Conservation (phyloP, 2,113 vertebrate species). For the Laticauda colubrina region DNA sequence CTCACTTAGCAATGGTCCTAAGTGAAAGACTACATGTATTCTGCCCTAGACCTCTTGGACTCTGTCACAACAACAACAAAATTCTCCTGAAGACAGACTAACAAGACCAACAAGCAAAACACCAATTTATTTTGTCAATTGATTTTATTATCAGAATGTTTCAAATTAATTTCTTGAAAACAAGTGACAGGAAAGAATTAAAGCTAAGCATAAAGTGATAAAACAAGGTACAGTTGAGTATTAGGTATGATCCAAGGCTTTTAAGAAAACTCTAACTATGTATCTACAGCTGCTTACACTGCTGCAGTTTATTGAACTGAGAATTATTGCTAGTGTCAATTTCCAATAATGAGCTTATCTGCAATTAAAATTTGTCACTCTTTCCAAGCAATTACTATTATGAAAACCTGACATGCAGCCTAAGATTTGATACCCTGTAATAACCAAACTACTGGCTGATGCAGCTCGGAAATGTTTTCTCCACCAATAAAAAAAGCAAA, state of each 20-base stretch:
- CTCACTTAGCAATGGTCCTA: neutral
- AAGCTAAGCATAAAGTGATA: neutral
- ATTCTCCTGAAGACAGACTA: neutral
- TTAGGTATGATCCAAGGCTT: neutral
- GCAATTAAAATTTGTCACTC: neutral
- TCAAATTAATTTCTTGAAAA: neutral
- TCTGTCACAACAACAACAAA: neutral
- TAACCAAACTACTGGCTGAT: constrained; percentile 5
- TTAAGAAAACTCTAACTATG: neutral
- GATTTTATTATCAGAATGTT: neutral
- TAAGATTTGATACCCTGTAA: constrained; percentile 17
- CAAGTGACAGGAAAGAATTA: neutral
- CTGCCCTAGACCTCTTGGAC: neutral
- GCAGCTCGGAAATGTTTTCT: neutral
- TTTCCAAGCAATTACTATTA: constrained; percentile 27
- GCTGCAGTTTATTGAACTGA: neutral
- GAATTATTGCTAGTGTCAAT: constrained; percentile 4
- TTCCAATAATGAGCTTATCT: constrained; percentile 44
- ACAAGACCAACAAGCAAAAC: neutral
- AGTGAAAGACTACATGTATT: neutral
- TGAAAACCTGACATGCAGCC: constrained; percentile 13
- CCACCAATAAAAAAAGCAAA: neutral
- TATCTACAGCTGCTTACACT: neutral
- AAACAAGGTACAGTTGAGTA: neutral
- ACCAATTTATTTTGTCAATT: neutral